These are phyloP conservation scores for Brachypterus glaber DNA, from an alignment of 2,888 invertebrate genomes.

Conservation along the genomic window DNA sequence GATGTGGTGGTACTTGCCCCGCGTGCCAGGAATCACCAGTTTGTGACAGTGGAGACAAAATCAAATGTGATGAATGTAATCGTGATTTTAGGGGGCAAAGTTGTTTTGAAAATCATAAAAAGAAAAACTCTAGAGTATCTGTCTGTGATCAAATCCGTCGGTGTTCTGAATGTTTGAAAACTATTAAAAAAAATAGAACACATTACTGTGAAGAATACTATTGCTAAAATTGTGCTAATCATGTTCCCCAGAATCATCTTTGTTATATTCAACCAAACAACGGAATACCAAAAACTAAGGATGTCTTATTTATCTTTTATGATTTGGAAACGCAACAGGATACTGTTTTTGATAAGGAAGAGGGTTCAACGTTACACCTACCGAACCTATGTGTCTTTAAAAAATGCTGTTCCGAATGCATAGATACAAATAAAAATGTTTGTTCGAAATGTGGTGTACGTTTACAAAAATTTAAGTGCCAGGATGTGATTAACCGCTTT, in stretches of 20 bases:
- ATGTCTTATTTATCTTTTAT: constrained; percentile 18
- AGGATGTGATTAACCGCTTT: constrained; percentile 3
- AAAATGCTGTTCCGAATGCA: constrained; percentile 8
- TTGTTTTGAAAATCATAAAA: constrained; percentile 14
- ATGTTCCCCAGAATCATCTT: constrained; percentile 7
- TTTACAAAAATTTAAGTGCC: constrained; percentile 4
- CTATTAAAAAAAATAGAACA: background rate
- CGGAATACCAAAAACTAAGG: constrained; percentile 6
- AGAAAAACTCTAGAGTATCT: too few relatives aligned
- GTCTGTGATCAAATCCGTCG: too few relatives aligned
- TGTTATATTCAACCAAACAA: constrained; percentile 14
- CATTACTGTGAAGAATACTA: constrained; percentile 11
- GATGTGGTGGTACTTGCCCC: constrained; percentile 6
- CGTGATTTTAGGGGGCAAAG: constrained; percentile 6
- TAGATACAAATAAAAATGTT: too few relatives aligned
- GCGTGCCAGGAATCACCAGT: constrained; percentile 6
- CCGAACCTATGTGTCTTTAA: constrained; percentile 18
- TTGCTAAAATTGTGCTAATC: constrained; percentile 13
- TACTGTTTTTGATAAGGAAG: constrained; percentile 4
- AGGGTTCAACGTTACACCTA: constrained; percentile 11
- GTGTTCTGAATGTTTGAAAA: constrained; percentile 12
- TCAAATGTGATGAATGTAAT: constrained; percentile 3
- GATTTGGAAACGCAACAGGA: constrained; percentile 20
- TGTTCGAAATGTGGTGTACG: constrained; percentile 7
- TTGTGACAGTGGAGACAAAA: background rate